Base-by-base conservation (phyloP, 2,888 invertebrate species). In the Nysson spinosus region DNA sequence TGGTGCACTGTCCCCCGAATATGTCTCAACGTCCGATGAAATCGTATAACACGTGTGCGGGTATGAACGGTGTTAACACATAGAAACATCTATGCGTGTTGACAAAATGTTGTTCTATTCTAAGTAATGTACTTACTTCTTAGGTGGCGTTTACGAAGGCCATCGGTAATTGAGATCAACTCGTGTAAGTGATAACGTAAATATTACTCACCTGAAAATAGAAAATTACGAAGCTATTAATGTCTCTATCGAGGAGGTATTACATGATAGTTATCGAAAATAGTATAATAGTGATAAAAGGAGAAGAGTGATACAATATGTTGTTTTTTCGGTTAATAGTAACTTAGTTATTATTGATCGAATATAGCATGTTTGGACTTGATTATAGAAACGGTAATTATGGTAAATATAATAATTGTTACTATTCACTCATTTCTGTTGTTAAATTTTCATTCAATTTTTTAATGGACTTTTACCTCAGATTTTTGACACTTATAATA, bases 151-250 rank as follows among this genome's bases (percentile, higher is more conserved):
- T 32, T 26, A 44, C 42, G 37, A 50, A 68, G 50, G 61, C 68
- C 75, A 79, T 80, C 76, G 72, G 71, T 51, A 64, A 69, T 60
- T 66, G 69, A 67, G 61, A 58, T 44, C 57, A 50, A 43, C 32
- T 51, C 43, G 43, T 52, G 56, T 52, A 40, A 64, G 50, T n/a
- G n/a, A n/a, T n/a, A n/a, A n/a, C n/a, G n/a, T n/a, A n/a, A n/a
- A n/a, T n/a, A n/a, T n/a, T 79, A 81, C 79, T 82, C 79, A 82
- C 81, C 81, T 82, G 78, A 69, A 80, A 82, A 34, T 73, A 78
- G 68, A 77, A 80, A 51, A 35, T 54, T 40, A 60, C 60, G 35
- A 58, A 58, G 19, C 14, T 24, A 43, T 61, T 57, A 51, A 28
- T n/a, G 11, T 4, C 2, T 7, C 4, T 9, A 9, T 12, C 1